phyloP scores from a whole-genome alignment of 2,113 vertebrate genomes.

The Actenoides lindsayi region DNA sequence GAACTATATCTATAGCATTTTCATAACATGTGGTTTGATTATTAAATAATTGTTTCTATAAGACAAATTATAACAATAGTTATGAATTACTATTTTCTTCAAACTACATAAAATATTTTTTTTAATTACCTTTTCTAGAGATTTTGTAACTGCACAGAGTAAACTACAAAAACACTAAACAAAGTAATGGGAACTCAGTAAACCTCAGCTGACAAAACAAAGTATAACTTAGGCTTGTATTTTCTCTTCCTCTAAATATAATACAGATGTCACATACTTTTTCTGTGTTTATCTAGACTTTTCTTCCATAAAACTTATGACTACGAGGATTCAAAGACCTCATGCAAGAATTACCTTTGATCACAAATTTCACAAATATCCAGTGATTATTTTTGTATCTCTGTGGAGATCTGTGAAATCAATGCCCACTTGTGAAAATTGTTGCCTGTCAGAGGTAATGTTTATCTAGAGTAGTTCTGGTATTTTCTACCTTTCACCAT shows the following conservation, averaged over 20 bases:
- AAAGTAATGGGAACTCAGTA: neutral
- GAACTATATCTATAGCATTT: neutral
- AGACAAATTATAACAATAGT: neutral
- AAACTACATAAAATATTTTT: neutral
- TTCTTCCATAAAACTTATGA: neutral
- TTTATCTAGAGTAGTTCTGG: neutral
- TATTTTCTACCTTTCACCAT: neutral
- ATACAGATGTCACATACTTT: neutral
- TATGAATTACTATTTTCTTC: neutral
- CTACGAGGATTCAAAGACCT: neutral
- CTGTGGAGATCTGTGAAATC: neutral
- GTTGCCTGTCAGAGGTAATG: neutral
- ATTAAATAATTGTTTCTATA: neutral
- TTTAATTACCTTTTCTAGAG: neutral
- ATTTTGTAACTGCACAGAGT: neutral
- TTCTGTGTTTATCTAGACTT: neutral
- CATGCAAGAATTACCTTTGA: neutral
- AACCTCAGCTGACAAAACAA: conserved; percentile 9
- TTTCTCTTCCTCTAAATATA: neutral
- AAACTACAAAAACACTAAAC: neutral
- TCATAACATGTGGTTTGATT: neutral
- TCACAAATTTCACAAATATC: neutral
- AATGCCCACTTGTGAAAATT: neutral
- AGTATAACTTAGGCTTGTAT: neutral
- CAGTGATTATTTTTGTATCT: conserved; percentile 6